Evolutionary conservation across 2,888 invertebrate species (phyloP), one percentile per base, ranked within the genome.

Genomic region (Siphlonurus alternatus): DNA sequence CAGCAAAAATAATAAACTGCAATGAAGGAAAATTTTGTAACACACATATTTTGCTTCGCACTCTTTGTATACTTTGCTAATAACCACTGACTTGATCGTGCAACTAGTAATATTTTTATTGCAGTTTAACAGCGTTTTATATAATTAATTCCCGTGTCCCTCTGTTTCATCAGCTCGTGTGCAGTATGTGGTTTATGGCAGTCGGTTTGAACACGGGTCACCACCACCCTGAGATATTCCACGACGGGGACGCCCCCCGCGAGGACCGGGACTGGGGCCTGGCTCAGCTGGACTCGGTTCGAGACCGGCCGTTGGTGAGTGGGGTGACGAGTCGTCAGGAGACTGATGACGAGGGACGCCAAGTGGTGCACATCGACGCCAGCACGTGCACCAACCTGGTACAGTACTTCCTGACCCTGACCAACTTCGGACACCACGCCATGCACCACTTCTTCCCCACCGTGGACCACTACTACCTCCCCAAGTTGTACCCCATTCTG

Each of bases 391-490:
- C 38, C 7, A 83, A 15, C 38, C 15, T 38, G 38, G 7, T 38
- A 10, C 38, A 38, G 38, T 38, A 10, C 15, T 38, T 38, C 38
- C 38, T 38, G 66, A 81, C 83, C 0, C 73, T 90, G 63, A 86
- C 87, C 0, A 80, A 84, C 66, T 91, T 89, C 70, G 91, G 91
- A 0, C 84, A 87, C 66, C 92, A 92, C 72, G 79, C 80, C 0
- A 76, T 91, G 1, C 91, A 92, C 73, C 92, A 92, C 74, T 76
- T 91, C 20, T 86, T 91, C 69, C 91, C 91, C 0, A 87, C 89
- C 0, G 70, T 92, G 38, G 91, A 91, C 72, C 90, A 91, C 70
- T 84, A 83, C 0, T 81, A 85, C 65, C 74, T 92, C 18, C 80
- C 81, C 10, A 79, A 83, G 62, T 76, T 90, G 2, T 82, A 85